A percentile compares a stretch with the other conserved stretches of the same genome.
Evolutionary conservation across 2,888 invertebrate genomes (phyloP).

Genomic region (Trissolcus brochymenae): DNA sequence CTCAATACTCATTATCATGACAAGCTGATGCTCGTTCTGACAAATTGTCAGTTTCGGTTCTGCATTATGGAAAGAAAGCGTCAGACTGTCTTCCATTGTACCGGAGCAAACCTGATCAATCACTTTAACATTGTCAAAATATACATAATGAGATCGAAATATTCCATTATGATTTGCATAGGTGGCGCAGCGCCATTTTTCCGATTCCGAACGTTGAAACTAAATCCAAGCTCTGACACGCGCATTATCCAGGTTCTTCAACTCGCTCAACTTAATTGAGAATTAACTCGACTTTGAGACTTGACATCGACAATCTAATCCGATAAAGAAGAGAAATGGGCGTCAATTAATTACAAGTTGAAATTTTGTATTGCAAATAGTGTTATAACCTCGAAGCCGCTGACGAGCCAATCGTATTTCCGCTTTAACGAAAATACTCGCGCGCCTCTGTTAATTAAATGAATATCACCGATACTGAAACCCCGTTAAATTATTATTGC

Average conservation of each 20-base stretch:
- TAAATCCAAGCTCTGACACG: no score
- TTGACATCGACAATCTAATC: constrained; percentile 53
- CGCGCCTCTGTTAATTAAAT: constrained; percentile 29
- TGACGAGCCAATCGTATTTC: constrained; percentile 43
- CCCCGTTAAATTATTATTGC: neutral
- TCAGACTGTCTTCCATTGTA: no score
- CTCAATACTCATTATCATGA: no score
- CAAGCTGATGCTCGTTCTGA: no score
- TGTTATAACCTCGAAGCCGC: constrained; percentile 22
- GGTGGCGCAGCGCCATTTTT: neutral
- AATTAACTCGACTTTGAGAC: constrained; percentile 55
- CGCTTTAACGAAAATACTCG: constrained; percentile 7
- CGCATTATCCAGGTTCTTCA: constrained; percentile 31
- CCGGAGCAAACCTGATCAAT: no score
- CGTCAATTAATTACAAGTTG: constrained; percentile 51
- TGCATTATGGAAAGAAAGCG: no score
- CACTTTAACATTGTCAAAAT: no score
- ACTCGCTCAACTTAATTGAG: constrained; percentile 47
- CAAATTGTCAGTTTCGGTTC: no score
- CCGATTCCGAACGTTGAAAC: constrained; percentile 24
- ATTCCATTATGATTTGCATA: no score
- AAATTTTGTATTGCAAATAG: constrained; percentile 51
- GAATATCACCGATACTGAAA: constrained; percentile 17
- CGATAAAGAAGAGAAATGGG: constrained; percentile 54
- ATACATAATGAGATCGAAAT: no score